Evolutionary conservation across 2,888 invertebrate genomes (phyloP), one percentile per base, ranked within the genome.

Genomic region (Ormia ochracea): DNA sequence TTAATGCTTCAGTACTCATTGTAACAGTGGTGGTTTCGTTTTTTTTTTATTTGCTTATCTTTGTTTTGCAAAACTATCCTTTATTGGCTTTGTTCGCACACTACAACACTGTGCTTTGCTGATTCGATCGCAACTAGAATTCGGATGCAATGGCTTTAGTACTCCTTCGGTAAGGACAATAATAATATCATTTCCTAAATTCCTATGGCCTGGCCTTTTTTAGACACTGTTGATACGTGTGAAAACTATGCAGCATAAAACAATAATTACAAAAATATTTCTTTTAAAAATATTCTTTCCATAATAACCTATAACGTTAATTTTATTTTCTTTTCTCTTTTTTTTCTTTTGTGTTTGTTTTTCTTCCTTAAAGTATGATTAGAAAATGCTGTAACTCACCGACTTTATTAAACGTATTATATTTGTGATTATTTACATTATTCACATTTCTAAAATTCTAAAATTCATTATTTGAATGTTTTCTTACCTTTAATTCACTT

Each of bases 1-100:
- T 66, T 66, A 76, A 41, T 31, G 79, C 45, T 56, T 76, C 66
- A 68, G 76, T 38, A 68, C 80, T 80, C 80, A 80, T 80, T 56
- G 26, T 70, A 38, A 19, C 41, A 4, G 61, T 66, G 54, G 50
- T 72, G 6, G 65, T 70, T 61, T 33, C 61, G 52, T 33, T 50
- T 66, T 31, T 61, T 73, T 4, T 54, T 28, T 14, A n/a, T 54
- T 61, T 76, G 2, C 48, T 50, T 28, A 31, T 76, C 14, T n/a
- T 52, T 3, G 6, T 63, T 73, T 68, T 36, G 33, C 41, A 26
- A 68, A 41, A 41, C 63, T 80, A 68, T 80, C 80, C 80, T 80
- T 80, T 61, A 59, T 38, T 50, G 63, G 4, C 76, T 76, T 76
- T 76, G 76, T 76, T 76, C 76, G 48, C 66, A 69, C 41, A 33